A percentile compares a stretch with the other conserved stretches of the same genome.
Evolutionary conservation across 2,113 vertebrate species (phyloP).

Genomic region (Ophiodon elongatus): DNA sequence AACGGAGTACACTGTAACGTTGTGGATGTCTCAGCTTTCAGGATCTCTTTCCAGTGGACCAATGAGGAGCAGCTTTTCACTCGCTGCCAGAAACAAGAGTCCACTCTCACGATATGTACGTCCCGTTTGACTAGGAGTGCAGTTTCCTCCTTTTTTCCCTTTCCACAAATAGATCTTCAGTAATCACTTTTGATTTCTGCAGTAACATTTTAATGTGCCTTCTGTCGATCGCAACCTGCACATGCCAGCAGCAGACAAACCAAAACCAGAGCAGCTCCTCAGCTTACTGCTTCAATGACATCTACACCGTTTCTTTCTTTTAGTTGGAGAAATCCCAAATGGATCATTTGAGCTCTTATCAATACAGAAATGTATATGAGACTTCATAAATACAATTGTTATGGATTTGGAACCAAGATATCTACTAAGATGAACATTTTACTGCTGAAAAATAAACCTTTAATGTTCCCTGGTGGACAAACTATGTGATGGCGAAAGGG

Average conservation of each 20-base stretch:
- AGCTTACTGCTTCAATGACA: neutral
- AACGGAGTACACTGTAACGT: neutral
- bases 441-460: neutral
- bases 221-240: constrained; percentile 36
- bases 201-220: constrained; percentile 52
- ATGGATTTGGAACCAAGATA: neutral
- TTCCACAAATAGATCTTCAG: neutral
- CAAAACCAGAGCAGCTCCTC: neutral
- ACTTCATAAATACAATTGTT: neutral
- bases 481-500: neutral
- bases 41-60: constrained; percentile 15
- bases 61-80: neutral
- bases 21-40: constrained; percentile 4
- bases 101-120: neutral
- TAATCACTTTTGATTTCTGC: constrained; percentile 9
- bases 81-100: neutral
- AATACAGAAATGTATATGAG: too few relatives aligned
- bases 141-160: neutral
- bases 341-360: neutral
- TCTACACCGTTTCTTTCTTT: neutral
- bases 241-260: constrained; percentile 19
- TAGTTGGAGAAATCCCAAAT: neutral
- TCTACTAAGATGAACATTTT: too few relatives aligned
- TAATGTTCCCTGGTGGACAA: constrained; percentile 6
- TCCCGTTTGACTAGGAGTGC: too few relatives aligned